A percentile compares a stretch with the other conserved stretches of the same genome.
Evolutionary conservation across 2,888 invertebrate genomes (phyloP).

Genomic region (Melikaiella ostensackeni): DNA sequence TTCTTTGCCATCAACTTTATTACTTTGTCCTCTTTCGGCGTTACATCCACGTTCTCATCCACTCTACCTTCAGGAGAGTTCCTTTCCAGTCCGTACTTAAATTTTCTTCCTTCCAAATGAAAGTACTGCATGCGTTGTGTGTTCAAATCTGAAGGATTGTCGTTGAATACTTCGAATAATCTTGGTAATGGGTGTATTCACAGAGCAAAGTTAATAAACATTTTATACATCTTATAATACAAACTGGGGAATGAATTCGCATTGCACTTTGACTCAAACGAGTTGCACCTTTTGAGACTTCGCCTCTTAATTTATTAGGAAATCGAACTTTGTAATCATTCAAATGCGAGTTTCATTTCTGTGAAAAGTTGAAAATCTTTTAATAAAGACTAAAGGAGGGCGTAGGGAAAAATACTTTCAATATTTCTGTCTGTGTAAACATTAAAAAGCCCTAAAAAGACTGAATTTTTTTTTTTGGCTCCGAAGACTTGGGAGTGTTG

Average conservation of each 20-base stretch:
- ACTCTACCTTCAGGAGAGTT: slow-evolving; percentile 34
- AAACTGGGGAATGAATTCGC: background rate
- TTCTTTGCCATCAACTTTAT: slow-evolving; percentile 67
- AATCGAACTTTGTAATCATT: no score
- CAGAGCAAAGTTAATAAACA: background rate
- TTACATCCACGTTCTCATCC: slow-evolving; percentile 40
- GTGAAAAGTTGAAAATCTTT: no score
- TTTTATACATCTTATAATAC: background rate
- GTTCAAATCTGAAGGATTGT: slow-evolving; percentile 5
- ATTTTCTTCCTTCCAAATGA: slow-evolving; percentile 50
- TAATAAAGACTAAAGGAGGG: no score
- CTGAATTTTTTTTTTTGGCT: no score
- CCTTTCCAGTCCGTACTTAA: slow-evolving; percentile 58
- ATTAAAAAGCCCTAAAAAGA: no score
- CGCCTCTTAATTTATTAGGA: no score
- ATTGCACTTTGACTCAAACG: no score
- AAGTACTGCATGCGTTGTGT: slow-evolving; percentile 1
- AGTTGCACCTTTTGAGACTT: no score
- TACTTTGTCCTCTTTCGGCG: slow-evolving; percentile 67
- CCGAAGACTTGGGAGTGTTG: no score
- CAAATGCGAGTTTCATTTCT: no score
- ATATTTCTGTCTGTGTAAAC: no score
- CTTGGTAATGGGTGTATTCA: background rate
- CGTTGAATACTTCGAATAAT: background rate
- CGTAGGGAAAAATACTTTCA: no score